Base-by-base conservation (phyloP, 2,113 vertebrate genomes). In the Muntiacus muntjak region DNA sequence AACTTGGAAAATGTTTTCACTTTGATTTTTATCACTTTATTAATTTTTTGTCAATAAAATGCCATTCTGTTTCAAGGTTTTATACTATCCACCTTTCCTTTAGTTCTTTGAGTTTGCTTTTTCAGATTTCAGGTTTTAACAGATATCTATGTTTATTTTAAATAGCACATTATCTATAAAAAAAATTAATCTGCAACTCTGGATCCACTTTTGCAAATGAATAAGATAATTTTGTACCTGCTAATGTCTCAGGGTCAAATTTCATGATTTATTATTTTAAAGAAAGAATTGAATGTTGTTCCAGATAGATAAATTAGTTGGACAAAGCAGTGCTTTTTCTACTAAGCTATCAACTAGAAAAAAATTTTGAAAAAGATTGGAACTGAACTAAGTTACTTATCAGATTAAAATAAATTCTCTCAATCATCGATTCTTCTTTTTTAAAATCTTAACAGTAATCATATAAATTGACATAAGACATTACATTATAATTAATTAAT, bases 401-500 rank as follows among this genome's bases (percentile, higher is more conserved):
- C 17, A 89, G 14, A 71, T 91, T 83, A 89, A 89, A 95, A 55
- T 89, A 23, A 96, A 10, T 28, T 87, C 2, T 82, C 76, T 67
- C 40, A 85, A 8, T 76, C 12, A 64, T 64, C 13, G 1, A 50
- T 74, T 30, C 57, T 21, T 81, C 57, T 52, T 62, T 28, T 83
- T 58, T 1, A 14, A 71, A 55, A 79, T 45, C 71, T 36, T 5
- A 90, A 57, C 2, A 74, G 3, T 55, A 92, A 92, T 71, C 21
- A 40, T 50, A 52, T 55, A 79, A 96, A 36, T 30, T 84, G 57
- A 45, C 1, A 58, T 57, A 16, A 21, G 14, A 23, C 15, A 57
- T 96, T 76, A 81, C 87, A 64, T 84, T 79, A 90, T 15, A 82
- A 60, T 60, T 60, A 88, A 92, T 76, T 83, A 95, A 67, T 91